Evolutionary conservation across 1,140 invertebrate species (phyloP), one percentile per base, ranked within the genome.

Genomic region (Phymastichus coffea): DNA sequence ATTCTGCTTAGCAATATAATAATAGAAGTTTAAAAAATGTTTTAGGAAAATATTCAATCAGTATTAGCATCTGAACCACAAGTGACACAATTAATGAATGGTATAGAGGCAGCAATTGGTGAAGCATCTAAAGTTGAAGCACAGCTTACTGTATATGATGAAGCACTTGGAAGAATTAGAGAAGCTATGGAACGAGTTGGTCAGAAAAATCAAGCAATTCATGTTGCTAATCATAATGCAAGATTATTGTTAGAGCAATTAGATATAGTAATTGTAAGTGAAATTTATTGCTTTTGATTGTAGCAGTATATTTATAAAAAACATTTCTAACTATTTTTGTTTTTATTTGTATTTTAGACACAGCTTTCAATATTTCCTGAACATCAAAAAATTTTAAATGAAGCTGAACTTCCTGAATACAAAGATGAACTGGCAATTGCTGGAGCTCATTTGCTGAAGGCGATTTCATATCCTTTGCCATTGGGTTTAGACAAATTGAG

Each of bases 111-210:
- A 40, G 90, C 92, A 1, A 87, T 94, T 62, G 80, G 79, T 37
- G 89, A 93, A 81, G 88, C 90, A 25, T 87, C 89, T 65, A 82
- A 83, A 59, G 85, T 94, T 15, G 92, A 94, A 80, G 78, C 76
- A 19, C 84, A 88, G 57, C 73, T 94, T 38, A 85, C 89, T 69
- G 79, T 79, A 35, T 93, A 93, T 73, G 90, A 93, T 74, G 88
- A 92, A 67, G 87, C 91, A 23, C 77, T 94, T 17, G 85, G 88
- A 58, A 87, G 91, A 74, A 90, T 94, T 4, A 83, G 89, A 64
- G 90, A 92, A 74, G 90, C 89, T 12, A 92, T 94, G 83, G 87
- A 91, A 63, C 90, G 93, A 68, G 94, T 97, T 80, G 93, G 93
- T 64, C 91, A 95, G 67, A 96, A 96, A 74, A 96, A 95, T 83